phyloP scores from a whole-genome alignment of 2,888 invertebrate species.

The Melanostoma mellinum region DNA sequence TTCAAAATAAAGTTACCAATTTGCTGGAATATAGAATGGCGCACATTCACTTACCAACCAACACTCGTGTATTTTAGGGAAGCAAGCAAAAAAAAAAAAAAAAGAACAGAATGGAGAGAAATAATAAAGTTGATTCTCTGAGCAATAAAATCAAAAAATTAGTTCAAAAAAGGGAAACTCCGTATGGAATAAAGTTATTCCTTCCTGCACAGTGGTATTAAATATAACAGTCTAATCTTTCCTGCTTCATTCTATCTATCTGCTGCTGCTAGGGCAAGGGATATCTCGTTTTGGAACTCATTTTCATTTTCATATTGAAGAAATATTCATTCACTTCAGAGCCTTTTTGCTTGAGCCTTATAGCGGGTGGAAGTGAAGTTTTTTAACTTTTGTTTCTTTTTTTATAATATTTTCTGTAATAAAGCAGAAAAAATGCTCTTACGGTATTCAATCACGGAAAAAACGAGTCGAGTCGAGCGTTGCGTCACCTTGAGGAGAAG shows the following conservation, averaged over 20 bases:
- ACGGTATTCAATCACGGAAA: conserved; percentile 60
- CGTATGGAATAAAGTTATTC: conserved; percentile 56
- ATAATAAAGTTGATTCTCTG: conserved; percentile 27
- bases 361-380: background rate
- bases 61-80: background rate
- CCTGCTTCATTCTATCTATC: conserved; percentile 39
- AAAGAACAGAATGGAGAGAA: conserved; percentile 6
- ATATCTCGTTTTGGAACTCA: conserved; percentile 17
- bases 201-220: conserved; percentile 35
- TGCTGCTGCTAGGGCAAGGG: conserved; percentile 16
- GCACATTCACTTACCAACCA: conserved; percentile 5
- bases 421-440: conserved; percentile 37
- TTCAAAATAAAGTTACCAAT: conserved; percentile 65
- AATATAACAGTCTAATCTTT: conserved; percentile 48
- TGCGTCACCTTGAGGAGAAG: background rate
- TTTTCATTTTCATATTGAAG: conserved; percentile 43
- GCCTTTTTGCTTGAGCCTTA: background rate
- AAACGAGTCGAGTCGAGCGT: conserved; percentile 9
- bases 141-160: conserved; percentile 47
- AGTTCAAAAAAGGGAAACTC: conserved; percentile 36
- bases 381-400: conserved; percentile 25
- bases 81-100: conserved; percentile 1
- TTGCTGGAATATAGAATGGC: conserved; percentile 33
- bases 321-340: conserved; percentile 19
- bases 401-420: conserved; percentile 31